Percentiles rank a stretch among this genome's conserved stretches.
These are phyloP conservation scores for Mizuhopecten yessoensis DNA, from an alignment of 1,140 invertebrate species.

Conservation along the genomic window DNA sequence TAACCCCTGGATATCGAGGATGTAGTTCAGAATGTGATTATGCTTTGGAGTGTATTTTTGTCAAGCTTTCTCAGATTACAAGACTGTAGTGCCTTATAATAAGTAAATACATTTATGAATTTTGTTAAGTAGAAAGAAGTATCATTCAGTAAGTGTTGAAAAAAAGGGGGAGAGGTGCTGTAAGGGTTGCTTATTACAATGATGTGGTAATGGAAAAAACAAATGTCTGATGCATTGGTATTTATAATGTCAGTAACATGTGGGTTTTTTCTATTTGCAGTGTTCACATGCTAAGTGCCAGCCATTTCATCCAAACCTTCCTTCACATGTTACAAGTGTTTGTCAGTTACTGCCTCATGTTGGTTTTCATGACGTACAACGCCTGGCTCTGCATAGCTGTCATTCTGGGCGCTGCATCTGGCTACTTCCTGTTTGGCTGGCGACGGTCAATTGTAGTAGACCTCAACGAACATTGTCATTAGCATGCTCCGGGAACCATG, in stretches of 20 bases:
- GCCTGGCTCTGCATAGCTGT: conserved; percentile 95
- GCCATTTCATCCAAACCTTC: conserved; percentile 93
- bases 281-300: conserved; percentile 70
- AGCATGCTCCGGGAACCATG: conserved; percentile 50
- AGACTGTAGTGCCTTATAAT: too few species aligned
- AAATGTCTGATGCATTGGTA: neutral
- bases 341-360: conserved; percentile 96
- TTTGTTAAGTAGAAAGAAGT: too few species aligned
- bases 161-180: too few species aligned
- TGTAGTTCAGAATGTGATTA: too few species aligned
- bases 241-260: neutral
- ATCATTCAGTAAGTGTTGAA: too few species aligned
- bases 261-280: conserved; percentile 67
- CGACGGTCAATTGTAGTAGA: conserved; percentile 94
- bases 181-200: too few species aligned
- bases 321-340: conserved; percentile 95
- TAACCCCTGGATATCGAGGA: too few species aligned
- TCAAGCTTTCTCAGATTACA: too few species aligned
- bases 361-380: conserved; percentile 99
- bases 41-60: too few species aligned
- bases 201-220: too few species aligned
- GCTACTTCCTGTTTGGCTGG: conserved; percentile 98
- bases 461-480: conserved; percentile 98
- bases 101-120: too few species aligned
- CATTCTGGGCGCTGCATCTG: conserved; percentile 93